Evolutionary conservation across 1,140 invertebrate genomes (phyloP).

Genomic region (Drosophila nannoptera): DNA sequence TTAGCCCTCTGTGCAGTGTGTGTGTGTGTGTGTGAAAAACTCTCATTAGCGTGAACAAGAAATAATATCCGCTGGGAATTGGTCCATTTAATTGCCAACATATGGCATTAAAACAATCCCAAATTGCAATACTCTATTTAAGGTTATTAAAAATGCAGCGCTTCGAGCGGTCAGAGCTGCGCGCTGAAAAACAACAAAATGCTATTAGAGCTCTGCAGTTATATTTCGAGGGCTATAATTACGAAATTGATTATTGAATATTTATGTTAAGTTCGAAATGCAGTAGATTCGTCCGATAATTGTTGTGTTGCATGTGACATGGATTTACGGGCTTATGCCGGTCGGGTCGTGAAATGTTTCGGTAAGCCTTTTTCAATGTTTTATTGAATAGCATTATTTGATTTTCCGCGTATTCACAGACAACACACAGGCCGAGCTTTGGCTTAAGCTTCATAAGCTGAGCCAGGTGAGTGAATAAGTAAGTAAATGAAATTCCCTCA

Average conservation of each 20-base stretch:
- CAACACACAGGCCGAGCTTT: no score
- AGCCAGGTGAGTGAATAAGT: no score
- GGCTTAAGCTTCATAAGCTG: no score
- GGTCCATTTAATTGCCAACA: neutral
- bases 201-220: conserved; percentile 8
- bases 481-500: no score
- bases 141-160: conserved; percentile 4
- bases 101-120: neutral
- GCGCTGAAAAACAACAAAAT: neutral
- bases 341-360: no score
- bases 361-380: no score
- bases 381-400: no score
- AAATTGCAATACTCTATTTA: neutral
- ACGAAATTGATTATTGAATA: conserved; percentile 10
- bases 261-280: conserved; percentile 2
- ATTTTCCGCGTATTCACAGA: no score
- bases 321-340: neutral
- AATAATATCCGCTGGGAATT: conserved; percentile 13
- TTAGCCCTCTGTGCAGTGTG: neutral
- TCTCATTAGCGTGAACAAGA: conserved; percentile 31
- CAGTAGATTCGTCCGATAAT: no score
- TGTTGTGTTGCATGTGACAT: neutral
- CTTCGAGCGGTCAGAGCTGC: neutral
- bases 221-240: conserved; percentile 3
- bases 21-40: conserved; percentile 1